Evolutionary conservation across 2,888 invertebrate species (phyloP), one percentile per base, ranked within the genome.

Genomic region (Timema podura): DNA sequence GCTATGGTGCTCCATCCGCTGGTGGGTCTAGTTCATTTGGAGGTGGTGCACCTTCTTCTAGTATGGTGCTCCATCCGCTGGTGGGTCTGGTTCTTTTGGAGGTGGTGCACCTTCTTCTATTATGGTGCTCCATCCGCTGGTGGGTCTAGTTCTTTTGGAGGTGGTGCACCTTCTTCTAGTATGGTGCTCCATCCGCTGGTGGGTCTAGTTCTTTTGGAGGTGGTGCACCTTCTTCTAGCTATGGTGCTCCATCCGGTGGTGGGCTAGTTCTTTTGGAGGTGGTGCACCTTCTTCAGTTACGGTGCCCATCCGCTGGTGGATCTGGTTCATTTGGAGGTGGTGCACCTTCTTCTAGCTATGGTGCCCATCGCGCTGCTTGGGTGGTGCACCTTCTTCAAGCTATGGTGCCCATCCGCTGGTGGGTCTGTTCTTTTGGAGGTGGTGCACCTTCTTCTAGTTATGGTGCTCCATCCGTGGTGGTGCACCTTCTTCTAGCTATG

Each of bases 61-160:
- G 65, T 65, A 66, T 54, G 67, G 70, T 15, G 66, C 70, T n/a
- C 57, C 64, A n/a, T 61, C 66, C 5, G 70, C 59, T 0, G 68
- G 68, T 2, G 68, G 68, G 8, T 46, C 47, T 46, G 9, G 13
- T 48, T 11, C 9, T 2, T n/a, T n/a, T 2, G 75, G 75, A 30
- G 72, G 71, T 72, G 57, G 71, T 10, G 51, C 51, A 51, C 51
- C 51, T 2, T 51, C 49, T 11, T 81, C 81, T 68, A 83, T 67
- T 85, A 85, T 73, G 85, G 85, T 9, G 82, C 80, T 76, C 82
- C 81, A 44, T 79, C 78, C 15, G 74, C 75, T 10, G 75, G 76
- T 65, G 73, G 74, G 78, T 70, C 77, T 78, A 68, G 76, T 76
- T 77, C 77, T 51, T 80, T 79, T 10, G 61, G 61, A 7, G 51